Percentiles rank a stretch among this genome's conserved stretches.
These are phyloP conservation scores for Lates japonicus DNA, from an alignment of 2,797 vertebrate species.

Conservation along the genomic window DNA sequence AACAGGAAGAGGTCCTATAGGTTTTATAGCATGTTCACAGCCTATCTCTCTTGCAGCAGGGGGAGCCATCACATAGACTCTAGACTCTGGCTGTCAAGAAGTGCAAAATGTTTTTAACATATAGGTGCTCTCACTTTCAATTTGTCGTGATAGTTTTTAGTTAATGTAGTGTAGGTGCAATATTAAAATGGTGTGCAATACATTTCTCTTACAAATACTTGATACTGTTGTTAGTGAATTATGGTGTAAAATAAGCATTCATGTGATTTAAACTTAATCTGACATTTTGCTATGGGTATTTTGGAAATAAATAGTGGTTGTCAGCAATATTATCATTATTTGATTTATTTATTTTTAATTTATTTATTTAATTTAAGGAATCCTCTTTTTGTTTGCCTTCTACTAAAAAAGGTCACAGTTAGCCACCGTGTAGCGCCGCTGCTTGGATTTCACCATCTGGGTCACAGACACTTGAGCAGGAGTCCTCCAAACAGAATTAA, in stretches of 20 bases:
- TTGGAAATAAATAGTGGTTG: conserved; percentile 1
- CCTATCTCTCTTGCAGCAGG: conserved; percentile 44
- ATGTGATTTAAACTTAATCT: not conserved
- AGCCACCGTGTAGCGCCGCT: not conserved
- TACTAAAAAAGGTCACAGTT: not conserved
- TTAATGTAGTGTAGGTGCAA: not conserved
- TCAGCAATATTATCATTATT: not conserved
- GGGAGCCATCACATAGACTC: conserved; percentile 44
- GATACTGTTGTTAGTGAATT: not conserved
- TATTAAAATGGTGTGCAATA: not conserved
- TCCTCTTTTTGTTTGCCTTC: not conserved
- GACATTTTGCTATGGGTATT: not conserved
- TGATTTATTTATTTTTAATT: not conserved
- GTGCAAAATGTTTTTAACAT: not conserved
- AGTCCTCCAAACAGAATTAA: not conserved
- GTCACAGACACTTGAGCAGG: conserved; percentile 1
- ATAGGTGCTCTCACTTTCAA: too few species aligned
- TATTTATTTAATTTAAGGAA: not conserved
- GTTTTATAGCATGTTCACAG: conserved; percentile 4
- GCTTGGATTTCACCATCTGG: conserved; percentile 3
- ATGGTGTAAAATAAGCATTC: not conserved
- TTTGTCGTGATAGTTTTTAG: not conserved
- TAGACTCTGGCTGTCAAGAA: not conserved
- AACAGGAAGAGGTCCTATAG: not conserved
- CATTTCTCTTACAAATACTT: not conserved